Conservation (phyloP, 2,888 invertebrate species). For the Pogonocherus hispidulus region DNA sequence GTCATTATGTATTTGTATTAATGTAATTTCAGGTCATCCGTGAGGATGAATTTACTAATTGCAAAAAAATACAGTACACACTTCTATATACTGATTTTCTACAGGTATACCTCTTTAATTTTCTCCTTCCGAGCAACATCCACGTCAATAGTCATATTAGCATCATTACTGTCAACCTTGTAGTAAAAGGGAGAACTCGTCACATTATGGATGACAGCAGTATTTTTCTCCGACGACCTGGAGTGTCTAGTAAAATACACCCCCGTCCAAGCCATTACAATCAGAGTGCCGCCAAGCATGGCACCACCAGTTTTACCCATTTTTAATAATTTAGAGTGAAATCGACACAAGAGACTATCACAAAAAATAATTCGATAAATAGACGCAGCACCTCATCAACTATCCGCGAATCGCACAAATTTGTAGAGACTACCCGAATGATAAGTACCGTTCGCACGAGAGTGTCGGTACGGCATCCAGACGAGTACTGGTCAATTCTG, state of each 20-base stretch:
- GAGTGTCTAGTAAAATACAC: slow-evolving; percentile 68
- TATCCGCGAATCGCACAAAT: not conserved
- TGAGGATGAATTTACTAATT: too few relatives aligned
- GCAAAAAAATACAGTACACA: too few relatives aligned
- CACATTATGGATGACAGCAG: slow-evolving; percentile 19
- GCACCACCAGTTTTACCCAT: slow-evolving; percentile 39
- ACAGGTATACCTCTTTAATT: slow-evolving; percentile 65
- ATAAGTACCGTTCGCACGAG: not conserved
- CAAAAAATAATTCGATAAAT: too few relatives aligned
- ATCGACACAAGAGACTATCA: too few relatives aligned
- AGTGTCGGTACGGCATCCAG: slow-evolving; percentile 9
- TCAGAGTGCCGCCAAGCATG: slow-evolving; percentile 61
- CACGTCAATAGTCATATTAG: slow-evolving; percentile 6
- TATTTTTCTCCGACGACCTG: slow-evolving; percentile 18
- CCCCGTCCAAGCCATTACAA: slow-evolving; percentile 71
- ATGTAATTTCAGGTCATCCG: too few relatives aligned
- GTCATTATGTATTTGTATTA: too few relatives aligned
- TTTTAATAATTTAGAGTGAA: too few relatives aligned
- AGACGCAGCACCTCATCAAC: too few relatives aligned
- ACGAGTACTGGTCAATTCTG: slow-evolving; percentile 21
- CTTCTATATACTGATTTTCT: too few relatives aligned
- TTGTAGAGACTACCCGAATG: not conserved
- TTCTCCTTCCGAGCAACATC: slow-evolving; percentile 65
- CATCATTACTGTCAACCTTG: not conserved
- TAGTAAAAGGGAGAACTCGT: slow-evolving; percentile 24